Conservation (phyloP, 2,797 vertebrate species). For the Salarias fasciatus region DNA sequence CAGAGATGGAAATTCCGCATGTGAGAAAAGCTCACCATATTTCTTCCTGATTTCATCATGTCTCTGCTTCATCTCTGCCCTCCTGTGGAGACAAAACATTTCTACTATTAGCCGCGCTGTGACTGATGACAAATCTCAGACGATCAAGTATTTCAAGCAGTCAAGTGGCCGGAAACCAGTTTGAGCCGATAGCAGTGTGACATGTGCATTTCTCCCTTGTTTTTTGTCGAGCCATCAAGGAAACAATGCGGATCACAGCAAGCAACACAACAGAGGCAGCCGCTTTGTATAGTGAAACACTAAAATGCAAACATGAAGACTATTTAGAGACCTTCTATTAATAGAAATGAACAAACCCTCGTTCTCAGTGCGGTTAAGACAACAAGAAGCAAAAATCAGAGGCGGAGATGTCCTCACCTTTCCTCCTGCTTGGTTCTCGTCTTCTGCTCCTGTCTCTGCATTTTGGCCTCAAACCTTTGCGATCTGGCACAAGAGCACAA, state of each 20-base stretch:
- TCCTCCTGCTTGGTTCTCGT: slow-evolving; percentile 88
- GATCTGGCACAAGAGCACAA: slow-evolving; percentile 71
- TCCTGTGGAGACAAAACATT: slow-evolving; percentile 78
- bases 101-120: slow-evolving; percentile 17
- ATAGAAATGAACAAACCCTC: no score
- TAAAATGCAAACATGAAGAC: background rate
- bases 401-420: slow-evolving; percentile 79
- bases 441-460: slow-evolving; percentile 82
- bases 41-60: slow-evolving; percentile 96
- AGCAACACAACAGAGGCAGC: slow-evolving; percentile 14
- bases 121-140: slow-evolving; percentile 11
- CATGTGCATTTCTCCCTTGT: slow-evolving; percentile 19
- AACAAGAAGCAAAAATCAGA: background rate
- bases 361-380: background rate
- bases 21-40: slow-evolving; percentile 85
- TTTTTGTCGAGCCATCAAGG: slow-evolving; percentile 5
- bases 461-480: slow-evolving; percentile 80
- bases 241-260: slow-evolving; percentile 24
- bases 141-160: slow-evolving; percentile 16
- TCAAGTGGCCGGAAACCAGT: slow-evolving; percentile 56
- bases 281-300: background rate
- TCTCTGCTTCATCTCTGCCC: slow-evolving; percentile 90
- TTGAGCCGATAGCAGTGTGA: slow-evolving; percentile 45
- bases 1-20: no score
- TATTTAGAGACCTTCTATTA: background rate